Base-by-base conservation (phyloP, 2,113 vertebrate genomes). In the Anthoscopus minutus region DNA sequence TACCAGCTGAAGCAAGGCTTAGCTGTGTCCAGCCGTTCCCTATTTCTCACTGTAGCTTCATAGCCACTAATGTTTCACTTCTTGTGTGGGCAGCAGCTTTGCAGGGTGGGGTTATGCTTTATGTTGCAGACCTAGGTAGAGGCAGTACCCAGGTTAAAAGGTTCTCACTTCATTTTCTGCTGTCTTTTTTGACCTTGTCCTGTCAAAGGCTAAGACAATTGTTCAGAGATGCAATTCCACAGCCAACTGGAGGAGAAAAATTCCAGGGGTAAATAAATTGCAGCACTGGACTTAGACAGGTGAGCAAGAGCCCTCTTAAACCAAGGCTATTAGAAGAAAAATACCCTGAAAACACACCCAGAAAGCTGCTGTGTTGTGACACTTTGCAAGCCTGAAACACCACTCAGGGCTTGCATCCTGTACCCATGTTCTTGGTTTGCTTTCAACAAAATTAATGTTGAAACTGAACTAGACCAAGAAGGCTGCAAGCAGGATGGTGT, bases 281-380 rank as follows among this genome's bases (percentile, higher is more conserved):
- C 12, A 50, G 45, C 30, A 24, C 20, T 2, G 38, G 35, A 35
- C 40, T 78, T 31, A 69, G 0, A 1, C 17, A 42, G 8, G 4
- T 12, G 21, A 84, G n/a, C 20, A 56, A 64, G 9, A 67, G 37
- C 12, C 7, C 13, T 56, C 60, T 60, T 15, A 51, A 77, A 81
- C 6, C 37, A 51, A 50, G 73, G 13, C 24, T 57, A 3, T 44
- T 15, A 66, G 18, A 38, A 61, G 35, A 60, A 80, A 83, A 44
- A 35, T 4, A 56, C 33, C 23, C 35, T 54, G 53, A 65, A 57
- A 85, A 14, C 8, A 53, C 50, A 35, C 25, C 12, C 42, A 31
- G 72, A 77, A 72, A 84, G 51, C 33, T 78, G 60, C 33, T 62
- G 25, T n/a, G 45, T 48, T 74, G 9, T 11, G 54, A 64, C 53